Base-by-base conservation (phyloP, 2,113 vertebrate genomes). In the Lucifuga dentata region DNA sequence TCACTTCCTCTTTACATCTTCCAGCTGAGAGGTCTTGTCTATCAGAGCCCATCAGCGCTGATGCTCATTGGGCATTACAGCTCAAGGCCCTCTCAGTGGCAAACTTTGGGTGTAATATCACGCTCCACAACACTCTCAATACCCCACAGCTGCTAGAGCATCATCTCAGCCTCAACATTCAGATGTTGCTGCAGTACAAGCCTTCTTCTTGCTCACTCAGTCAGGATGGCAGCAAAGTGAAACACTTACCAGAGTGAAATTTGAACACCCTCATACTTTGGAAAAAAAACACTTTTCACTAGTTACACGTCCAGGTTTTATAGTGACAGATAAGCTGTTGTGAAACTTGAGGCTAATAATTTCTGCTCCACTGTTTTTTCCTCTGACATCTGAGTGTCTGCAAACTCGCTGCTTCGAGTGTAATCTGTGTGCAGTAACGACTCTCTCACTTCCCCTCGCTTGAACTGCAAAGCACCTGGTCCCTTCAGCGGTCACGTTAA, bases 31-130 rank as follows among this genome's bases (percentile, higher is more conserved):
- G 53, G 19, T 2, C 20, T 52, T 61, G 84, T 83, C 83, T 21
- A 59, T 87, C 83, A 72, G 1, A 58, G 46, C 49, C 43, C 33
- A 48, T n/a, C 65, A 44, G 52, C 20, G 29, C 60, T 44, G 52
- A 60, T 59, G 74, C 64, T 68, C 3, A 16, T 40, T 38, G 79
- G 74, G 73, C 45, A 57, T 76, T 52, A 60, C 3, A 10, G 59
- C 75, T 83, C 38, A 8, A 44, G 21, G 53, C 51, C 57, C 53
- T 60, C 29, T 62, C 59, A 13, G 85, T 51, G 59, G 70, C 70
- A 77, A 78, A 46, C 39, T 8, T 45, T 40, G 55, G 68, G 56
- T 61, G 65, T 81, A 87, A 90, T 88, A 83, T 86, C 88, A 87
- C 55, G 77, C 88, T 89, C 78, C 84, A 82, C 62, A 76, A 69